phyloP scores from a whole-genome alignment of 2,888 invertebrate genomes.

The Orthosia incerta region DNA sequence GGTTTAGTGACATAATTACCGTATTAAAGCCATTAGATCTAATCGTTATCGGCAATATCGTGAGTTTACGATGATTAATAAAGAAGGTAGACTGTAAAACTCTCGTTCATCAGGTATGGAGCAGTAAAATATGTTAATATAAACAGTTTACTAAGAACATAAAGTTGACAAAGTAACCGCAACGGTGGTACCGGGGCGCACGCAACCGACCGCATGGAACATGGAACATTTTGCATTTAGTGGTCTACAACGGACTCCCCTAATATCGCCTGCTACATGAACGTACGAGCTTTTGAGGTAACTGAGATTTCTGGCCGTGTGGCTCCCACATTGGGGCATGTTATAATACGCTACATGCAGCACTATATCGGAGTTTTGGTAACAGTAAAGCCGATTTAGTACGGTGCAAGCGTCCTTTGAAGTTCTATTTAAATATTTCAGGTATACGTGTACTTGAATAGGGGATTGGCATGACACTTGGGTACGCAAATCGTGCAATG shows the following conservation, averaged over 20 bases:
- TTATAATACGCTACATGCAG: constrained; percentile 47
- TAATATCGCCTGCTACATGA: constrained; percentile 61
- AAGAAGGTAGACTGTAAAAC: constrained; percentile 62
- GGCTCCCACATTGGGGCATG: constrained; percentile 30
- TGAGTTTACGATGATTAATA: constrained; percentile 68
- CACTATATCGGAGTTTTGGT: constrained; percentile 54
- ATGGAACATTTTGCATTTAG: constrained; percentile 68
- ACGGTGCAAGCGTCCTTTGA: constrained; percentile 48
- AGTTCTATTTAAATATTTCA: constrained; percentile 64
- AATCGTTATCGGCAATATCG: constrained; percentile 63
- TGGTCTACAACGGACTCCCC: constrained; percentile 59
- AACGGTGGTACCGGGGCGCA: constrained; percentile 55
- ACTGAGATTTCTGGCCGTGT: constrained; percentile 58
- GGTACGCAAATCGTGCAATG: constrained; percentile 63
- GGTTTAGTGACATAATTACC: constrained; percentile 63
- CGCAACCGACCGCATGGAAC: constrained; percentile 66
- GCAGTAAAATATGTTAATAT: constrained; percentile 71
- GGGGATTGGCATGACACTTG: constrained; percentile 54
- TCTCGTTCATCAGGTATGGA: constrained; percentile 65
- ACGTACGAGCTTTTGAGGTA: constrained; percentile 58
- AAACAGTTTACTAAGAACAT: constrained; percentile 70
- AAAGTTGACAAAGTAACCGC: constrained; percentile 72
- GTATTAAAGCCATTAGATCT: constrained; percentile 63
- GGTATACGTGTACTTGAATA: constrained; percentile 42
- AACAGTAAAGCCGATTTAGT: constrained; percentile 58